Conservation (phyloP, 2,797 vertebrate species). For the Oryzias sinensis region DNA sequence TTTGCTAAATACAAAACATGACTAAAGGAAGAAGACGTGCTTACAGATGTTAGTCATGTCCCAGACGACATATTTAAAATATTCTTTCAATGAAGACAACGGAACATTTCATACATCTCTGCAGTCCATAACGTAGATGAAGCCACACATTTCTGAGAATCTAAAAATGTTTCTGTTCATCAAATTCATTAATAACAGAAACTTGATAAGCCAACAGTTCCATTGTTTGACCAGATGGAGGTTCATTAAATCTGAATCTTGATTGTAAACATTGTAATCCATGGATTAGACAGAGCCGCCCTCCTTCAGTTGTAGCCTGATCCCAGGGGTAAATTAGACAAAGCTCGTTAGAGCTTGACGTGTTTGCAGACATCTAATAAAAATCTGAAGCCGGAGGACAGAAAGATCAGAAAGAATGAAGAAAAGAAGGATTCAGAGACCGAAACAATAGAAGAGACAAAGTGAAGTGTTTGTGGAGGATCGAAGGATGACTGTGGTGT, state of each 20-base stretch:
- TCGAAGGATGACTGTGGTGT: too few relatives aligned
- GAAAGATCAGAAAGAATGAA: neutral
- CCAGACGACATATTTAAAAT: too few relatives aligned
- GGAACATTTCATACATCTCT: too few relatives aligned
- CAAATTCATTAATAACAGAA: constrained; percentile 38
- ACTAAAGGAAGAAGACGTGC: too few relatives aligned
- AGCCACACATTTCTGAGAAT: neutral
- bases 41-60: too few relatives aligned
- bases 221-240: constrained; percentile 37
- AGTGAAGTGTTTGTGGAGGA: neutral
- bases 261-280: constrained; percentile 57
- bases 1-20: too few relatives aligned
- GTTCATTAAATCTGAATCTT: constrained; percentile 62
- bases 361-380: constrained; percentile 52
- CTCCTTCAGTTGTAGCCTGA: constrained; percentile 42
- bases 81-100: too few relatives aligned
- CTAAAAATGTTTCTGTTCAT: constrained; percentile 18
- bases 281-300: constrained; percentile 55
- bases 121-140: too few relatives aligned
- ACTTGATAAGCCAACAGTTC: constrained; percentile 34
- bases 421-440: neutral
- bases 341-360: constrained; percentile 41
- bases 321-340: constrained; percentile 47
- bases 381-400: constrained; percentile 9
- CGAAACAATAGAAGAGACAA: neutral